These are phyloP conservation scores for Menura novaehollandiae DNA, from an alignment of 2,113 vertebrate species.

Conservation along the genomic window DNA sequence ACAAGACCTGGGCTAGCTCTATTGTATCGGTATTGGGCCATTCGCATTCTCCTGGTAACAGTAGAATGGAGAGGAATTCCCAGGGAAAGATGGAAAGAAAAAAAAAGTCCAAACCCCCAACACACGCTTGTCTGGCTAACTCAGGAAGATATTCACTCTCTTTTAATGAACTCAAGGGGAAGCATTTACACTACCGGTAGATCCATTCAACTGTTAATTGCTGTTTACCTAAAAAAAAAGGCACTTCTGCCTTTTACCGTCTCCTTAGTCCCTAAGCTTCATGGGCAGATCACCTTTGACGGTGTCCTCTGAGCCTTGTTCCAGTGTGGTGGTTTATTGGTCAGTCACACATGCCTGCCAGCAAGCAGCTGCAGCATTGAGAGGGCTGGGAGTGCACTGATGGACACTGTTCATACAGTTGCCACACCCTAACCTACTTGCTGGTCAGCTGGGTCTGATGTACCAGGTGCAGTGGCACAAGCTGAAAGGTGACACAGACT, in stretches of 20 bases:
- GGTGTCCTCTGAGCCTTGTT: not conserved
- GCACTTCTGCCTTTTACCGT: not conserved
- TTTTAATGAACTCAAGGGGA: not conserved
- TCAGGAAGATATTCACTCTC: not conserved
- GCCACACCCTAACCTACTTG: not conserved
- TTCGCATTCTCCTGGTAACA: too few relatives aligned
- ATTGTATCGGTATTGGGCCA: too few relatives aligned
- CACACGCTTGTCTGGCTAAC: not conserved
- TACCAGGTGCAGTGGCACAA: not conserved
- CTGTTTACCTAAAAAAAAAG: not conserved
- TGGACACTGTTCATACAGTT: rapidly evolving
- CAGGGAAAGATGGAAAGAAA: too few relatives aligned
- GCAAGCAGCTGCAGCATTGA: not conserved
- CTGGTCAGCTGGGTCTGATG: not conserved
- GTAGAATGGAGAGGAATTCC: too few relatives aligned
- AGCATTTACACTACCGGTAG: not conserved
- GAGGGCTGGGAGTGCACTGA: not conserved
- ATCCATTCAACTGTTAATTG: not conserved
- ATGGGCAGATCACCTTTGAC: not conserved
- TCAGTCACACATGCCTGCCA: not conserved
- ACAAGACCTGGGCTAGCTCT: too few relatives aligned
- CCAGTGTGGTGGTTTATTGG: not conserved
- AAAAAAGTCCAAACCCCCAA: too few relatives aligned
- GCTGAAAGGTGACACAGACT: not conserved
- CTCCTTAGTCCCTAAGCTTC: not conserved